Conservation (phyloP, 2,113 vertebrate species). For the Tenebrosternarchus preto region DNA sequence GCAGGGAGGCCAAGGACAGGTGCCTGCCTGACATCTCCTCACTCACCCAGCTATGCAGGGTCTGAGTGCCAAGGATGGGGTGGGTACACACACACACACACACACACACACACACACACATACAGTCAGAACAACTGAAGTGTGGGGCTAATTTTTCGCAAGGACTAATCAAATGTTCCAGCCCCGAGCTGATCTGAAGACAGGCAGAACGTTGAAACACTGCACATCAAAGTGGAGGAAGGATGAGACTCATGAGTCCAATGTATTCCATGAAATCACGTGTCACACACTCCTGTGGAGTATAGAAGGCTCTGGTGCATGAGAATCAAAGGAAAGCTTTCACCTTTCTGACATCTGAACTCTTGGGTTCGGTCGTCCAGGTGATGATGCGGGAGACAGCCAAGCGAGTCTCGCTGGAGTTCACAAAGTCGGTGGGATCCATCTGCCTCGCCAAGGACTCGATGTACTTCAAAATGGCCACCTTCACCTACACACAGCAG, state of each 20-base stretch:
- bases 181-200: neutral
- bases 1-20: slow-evolving; percentile 81
- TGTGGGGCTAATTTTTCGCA: too few relatives aligned
- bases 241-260: neutral
- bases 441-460: slow-evolving; percentile 88
- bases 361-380: slow-evolving; percentile 95
- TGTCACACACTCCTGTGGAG: too few relatives aligned
- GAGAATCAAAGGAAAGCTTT: neutral
- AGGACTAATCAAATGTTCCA: too few relatives aligned
- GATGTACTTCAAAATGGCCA: slow-evolving; percentile 91
- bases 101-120: slow-evolving; percentile 24
- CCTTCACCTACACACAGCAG: slow-evolving; percentile 81
- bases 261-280: too few relatives aligned
- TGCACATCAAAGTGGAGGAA: neutral
- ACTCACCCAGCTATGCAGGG: slow-evolving; percentile 83
- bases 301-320: neutral
- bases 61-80: slow-evolving; percentile 68
- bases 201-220: neutral
- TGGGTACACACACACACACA: slow-evolving; percentile 23
- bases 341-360: slow-evolving; percentile 93
- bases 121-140: slow-evolving; percentile 14
- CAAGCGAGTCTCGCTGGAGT: slow-evolving; percentile 92
- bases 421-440: slow-evolving; percentile 90
- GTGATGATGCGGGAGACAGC: slow-evolving; percentile 97
- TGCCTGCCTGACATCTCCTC: slow-evolving; percentile 84